phyloP scores from a whole-genome alignment of 1,140 invertebrate genomes.

The Pristionchus pacificus region DNA sequence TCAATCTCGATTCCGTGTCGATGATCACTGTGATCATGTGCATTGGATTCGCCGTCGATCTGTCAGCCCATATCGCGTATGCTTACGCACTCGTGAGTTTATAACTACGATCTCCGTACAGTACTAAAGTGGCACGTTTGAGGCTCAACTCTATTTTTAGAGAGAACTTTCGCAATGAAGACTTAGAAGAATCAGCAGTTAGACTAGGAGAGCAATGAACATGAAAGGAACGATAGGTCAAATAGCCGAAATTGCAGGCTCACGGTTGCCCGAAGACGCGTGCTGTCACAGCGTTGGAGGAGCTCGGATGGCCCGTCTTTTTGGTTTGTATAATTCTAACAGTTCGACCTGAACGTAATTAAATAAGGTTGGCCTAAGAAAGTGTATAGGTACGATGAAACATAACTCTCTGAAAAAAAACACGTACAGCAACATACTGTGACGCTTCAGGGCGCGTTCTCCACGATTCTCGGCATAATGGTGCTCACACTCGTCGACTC shows the following conservation, averaged over 20 bases:
- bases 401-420: no score
- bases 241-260: no score
- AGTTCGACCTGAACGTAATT: no score
- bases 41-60: conserved; percentile 82
- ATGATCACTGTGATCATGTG: conserved; percentile 74
- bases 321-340: conserved; percentile 67
- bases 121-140: no score
- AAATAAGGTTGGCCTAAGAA: no score
- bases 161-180: no score
- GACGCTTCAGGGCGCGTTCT: conserved; percentile 45
- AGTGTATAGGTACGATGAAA: no score
- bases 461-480: conserved; percentile 55
- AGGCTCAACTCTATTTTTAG: no score
- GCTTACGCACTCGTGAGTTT: conserved; percentile 53
- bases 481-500: conserved; percentile 50
- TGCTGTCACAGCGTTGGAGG: conserved; percentile 69
- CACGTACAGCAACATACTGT: conserved; percentile 63
- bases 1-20: conserved; percentile 79
- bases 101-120: no score
- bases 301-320: conserved; percentile 75
- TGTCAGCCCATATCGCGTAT: conserved; percentile 77
- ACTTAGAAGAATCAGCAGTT: no score
- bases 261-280: conserved; percentile 60
- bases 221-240: no score
- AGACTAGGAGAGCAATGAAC: no score